Percentiles rank a stretch among this genome's conserved stretches.
phyloP scores from a whole-genome alignment of 2,888 invertebrate species.

The Heliothis peltigera region DNA sequence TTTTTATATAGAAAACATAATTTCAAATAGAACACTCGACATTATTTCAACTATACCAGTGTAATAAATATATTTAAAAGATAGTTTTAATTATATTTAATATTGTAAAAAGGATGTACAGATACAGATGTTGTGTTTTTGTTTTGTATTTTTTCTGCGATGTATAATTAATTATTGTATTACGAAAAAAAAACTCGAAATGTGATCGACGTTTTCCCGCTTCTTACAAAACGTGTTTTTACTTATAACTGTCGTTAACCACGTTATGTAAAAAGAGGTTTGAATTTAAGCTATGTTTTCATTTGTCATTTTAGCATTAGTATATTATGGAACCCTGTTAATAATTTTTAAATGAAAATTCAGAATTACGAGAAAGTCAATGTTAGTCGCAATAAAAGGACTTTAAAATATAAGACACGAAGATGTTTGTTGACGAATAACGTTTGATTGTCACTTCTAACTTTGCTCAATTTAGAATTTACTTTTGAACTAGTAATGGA shows the following conservation, averaged over 20 bases:
- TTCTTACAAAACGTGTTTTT: background rate
- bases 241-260: background rate
- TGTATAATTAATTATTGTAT: slow-evolving; percentile 41
- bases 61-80: slow-evolving; percentile 38
- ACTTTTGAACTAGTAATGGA: slow-evolving; percentile 71
- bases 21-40: slow-evolving; percentile 25
- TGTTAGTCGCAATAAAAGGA: slow-evolving; percentile 49
- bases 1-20: slow-evolving; percentile 40
- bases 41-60: slow-evolving; percentile 33
- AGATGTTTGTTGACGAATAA: slow-evolving; percentile 75
- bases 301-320: slow-evolving; percentile 33
- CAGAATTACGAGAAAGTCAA: slow-evolving; percentile 45
- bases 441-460: slow-evolving; percentile 84
- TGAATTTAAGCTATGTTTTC: slow-evolving; percentile 23
- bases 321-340: slow-evolving; percentile 44
- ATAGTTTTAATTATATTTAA: slow-evolving; percentile 54
- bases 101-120: slow-evolving; percentile 55
- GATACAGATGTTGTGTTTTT: slow-evolving; percentile 49
- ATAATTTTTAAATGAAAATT: slow-evolving; percentile 21
- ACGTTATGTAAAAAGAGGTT: slow-evolving; percentile 2
- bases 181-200: slow-evolving; percentile 18
- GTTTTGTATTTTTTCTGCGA: slow-evolving; percentile 43
- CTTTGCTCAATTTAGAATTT: slow-evolving; percentile 86
- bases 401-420: slow-evolving; percentile 48
- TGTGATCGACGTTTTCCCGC: slow-evolving; percentile 13